Evolutionary conservation across 1,140 invertebrate genomes (phyloP).

Genomic region (Hetaerina americana): DNA sequence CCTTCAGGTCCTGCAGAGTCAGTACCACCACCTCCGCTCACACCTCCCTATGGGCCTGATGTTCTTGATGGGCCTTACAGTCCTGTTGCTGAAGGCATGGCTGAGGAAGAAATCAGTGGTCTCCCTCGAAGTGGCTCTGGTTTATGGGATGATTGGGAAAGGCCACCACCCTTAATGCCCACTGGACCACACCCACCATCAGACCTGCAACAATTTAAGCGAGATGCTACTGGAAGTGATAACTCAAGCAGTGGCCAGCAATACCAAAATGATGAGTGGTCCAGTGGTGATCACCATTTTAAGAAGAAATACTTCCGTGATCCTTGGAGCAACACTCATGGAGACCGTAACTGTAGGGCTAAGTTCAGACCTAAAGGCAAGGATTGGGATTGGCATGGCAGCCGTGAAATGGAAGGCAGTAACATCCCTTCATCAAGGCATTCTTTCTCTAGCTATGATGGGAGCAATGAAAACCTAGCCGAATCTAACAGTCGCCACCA

Average conservation of each 20-base stretch:
- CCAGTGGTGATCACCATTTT: conserved; percentile 32
- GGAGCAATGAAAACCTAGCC: neutral
- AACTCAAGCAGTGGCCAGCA: conserved; percentile 22
- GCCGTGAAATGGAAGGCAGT: neutral
- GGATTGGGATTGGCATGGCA: conserved; percentile 52
- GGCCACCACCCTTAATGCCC: neutral
- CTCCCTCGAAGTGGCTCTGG: conserved; percentile 2
- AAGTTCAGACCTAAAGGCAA: conserved; percentile 55
- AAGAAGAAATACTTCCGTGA: conserved; percentile 68
- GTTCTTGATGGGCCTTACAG: conserved; percentile 7
- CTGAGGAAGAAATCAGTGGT: conserved; percentile 5
- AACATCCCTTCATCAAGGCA: neutral
- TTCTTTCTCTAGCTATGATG: neutral
- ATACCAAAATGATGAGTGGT: conserved; percentile 28
- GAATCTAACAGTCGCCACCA: neutral
- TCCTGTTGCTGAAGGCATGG: conserved; percentile 24
- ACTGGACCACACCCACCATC: conserved; percentile 16
- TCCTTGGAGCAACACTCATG: conserved; percentile 40
- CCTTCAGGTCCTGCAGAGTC: conserved; percentile 17
- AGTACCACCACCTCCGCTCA: conserved; percentile 17
- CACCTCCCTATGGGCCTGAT: neutral
- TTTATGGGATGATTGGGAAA: neutral
- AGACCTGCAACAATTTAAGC: conserved; percentile 26
- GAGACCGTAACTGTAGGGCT: conserved; percentile 23
- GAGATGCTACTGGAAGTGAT: conserved; percentile 22